These are phyloP conservation scores for Phyllopteryx taeniolatus DNA, from an alignment of 2,113 vertebrate species.

Conservation along the genomic window DNA sequence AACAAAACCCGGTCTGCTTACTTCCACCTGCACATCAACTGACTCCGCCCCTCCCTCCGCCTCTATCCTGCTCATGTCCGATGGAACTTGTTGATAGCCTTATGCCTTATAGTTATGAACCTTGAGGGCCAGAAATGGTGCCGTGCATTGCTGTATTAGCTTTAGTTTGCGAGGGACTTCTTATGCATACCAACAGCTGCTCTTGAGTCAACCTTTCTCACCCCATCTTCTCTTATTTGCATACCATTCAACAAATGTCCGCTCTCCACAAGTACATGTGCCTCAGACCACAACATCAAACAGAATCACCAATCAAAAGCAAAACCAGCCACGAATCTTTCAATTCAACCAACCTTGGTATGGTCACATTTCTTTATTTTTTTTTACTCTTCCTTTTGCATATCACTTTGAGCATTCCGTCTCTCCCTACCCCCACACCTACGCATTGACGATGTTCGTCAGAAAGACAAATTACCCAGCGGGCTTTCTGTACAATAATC, in stretches of 20 bases:
- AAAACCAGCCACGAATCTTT: slow-evolving; percentile 35
- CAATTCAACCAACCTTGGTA: slow-evolving; percentile 45
- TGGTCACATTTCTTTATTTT: slow-evolving; percentile 18
- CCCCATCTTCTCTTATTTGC: background rate
- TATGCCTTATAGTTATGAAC: too few species aligned
- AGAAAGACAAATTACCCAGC: slow-evolving; percentile 70
- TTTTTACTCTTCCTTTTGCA: slow-evolving; percentile 43
- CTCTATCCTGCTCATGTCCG: too few species aligned
- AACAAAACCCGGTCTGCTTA: background rate
- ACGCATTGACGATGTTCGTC: slow-evolving; percentile 45
- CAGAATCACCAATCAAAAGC: slow-evolving; percentile 65
- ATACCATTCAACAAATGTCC: slow-evolving; percentile 33
- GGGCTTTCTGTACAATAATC: slow-evolving; percentile 72
- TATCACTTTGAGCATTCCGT: slow-evolving; percentile 36
- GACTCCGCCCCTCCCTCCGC: background rate
- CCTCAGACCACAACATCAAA: slow-evolving; percentile 71
- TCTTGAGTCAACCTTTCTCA: slow-evolving; percentile 21
- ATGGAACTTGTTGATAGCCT: too few species aligned
- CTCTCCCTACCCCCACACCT: slow-evolving; percentile 37
- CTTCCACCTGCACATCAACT: background rate
- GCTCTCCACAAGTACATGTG: slow-evolving; percentile 29
- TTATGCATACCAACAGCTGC: slow-evolving; percentile 43
- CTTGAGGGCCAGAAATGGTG: background rate
- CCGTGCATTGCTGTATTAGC: slow-evolving; percentile 9
- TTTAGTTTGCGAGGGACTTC: slow-evolving; percentile 32